A percentile compares a stretch with the other conserved stretches of the same genome.
phyloP scores from a whole-genome alignment of 1,140 invertebrate genomes.

The Zaprionus lachaisei region DNA sequence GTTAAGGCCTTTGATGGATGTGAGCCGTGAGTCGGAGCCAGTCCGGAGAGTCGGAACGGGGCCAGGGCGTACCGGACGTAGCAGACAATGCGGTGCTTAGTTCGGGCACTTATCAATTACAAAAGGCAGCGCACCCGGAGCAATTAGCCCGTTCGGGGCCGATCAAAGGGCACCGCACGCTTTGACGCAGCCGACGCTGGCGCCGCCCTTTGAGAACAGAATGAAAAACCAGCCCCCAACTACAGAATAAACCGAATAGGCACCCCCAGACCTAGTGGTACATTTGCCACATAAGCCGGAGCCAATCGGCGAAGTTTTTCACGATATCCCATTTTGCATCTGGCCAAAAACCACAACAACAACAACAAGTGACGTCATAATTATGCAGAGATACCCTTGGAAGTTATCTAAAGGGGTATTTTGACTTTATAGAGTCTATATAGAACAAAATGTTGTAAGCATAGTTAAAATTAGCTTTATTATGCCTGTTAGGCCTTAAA shows the following conservation, averaged over 20 bases:
- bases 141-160: slow-evolving; percentile 63
- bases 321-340: slow-evolving; percentile 45
- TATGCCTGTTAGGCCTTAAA: neutral
- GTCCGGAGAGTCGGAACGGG: neutral
- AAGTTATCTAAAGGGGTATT: neutral
- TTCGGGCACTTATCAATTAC: slow-evolving; percentile 67
- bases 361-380: slow-evolving; percentile 62
- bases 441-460: neutral
- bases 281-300: slow-evolving; percentile 39
- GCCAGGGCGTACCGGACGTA: slow-evolving; percentile 21
- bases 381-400: slow-evolving; percentile 32
- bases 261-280: neutral
- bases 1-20: slow-evolving; percentile 68
- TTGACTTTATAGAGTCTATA: neutral
- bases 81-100: slow-evolving; percentile 50
- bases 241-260: neutral
- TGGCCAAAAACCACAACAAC: slow-evolving; percentile 41
- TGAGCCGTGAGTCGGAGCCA: slow-evolving; percentile 25
- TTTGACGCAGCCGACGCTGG: slow-evolving; percentile 64
- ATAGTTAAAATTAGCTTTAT: neutral
- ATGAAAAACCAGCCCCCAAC: neutral
- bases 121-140: slow-evolving; percentile 65
- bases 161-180: slow-evolving; percentile 61
- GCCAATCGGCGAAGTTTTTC: slow-evolving; percentile 9
- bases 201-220: slow-evolving; percentile 42